phyloP scores from a whole-genome alignment of 2,888 invertebrate genomes.

The Pandemis corylana region DNA sequence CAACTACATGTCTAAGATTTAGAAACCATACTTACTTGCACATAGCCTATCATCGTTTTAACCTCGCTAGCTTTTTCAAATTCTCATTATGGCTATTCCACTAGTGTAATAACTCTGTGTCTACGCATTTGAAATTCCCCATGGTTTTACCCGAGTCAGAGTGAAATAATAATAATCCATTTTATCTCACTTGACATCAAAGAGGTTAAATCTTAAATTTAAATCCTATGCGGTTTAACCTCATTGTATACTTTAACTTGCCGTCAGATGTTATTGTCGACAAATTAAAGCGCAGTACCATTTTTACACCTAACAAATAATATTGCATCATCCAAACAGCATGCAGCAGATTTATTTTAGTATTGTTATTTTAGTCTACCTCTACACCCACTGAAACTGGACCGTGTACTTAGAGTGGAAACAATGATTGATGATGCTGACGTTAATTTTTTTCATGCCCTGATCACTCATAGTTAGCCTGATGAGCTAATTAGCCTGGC shows the following conservation, averaged over 20 bases:
- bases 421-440: background rate
- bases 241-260: no score
- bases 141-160: no score
- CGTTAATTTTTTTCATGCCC: background rate
- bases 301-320: background rate
- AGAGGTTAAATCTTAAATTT: no score
- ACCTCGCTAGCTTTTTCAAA: no score
- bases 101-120: no score
- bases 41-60: no score
- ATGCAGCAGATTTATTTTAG: background rate
- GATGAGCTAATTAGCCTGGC: slow-evolving; percentile 4
- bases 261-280: no score
- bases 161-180: no score
- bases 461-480: background rate
- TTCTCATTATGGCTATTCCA: no score
- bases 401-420: background rate
- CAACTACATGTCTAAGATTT: background rate
- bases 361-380: background rate
- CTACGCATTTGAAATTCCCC: no score
- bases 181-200: no score
- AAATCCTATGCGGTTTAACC: no score
- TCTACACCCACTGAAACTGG: background rate
- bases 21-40: background rate
- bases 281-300: background rate
- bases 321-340: background rate